These are phyloP conservation scores for Rhamnusium bicolor DNA, from an alignment of 2,888 invertebrate species.

Conservation along the genomic window DNA sequence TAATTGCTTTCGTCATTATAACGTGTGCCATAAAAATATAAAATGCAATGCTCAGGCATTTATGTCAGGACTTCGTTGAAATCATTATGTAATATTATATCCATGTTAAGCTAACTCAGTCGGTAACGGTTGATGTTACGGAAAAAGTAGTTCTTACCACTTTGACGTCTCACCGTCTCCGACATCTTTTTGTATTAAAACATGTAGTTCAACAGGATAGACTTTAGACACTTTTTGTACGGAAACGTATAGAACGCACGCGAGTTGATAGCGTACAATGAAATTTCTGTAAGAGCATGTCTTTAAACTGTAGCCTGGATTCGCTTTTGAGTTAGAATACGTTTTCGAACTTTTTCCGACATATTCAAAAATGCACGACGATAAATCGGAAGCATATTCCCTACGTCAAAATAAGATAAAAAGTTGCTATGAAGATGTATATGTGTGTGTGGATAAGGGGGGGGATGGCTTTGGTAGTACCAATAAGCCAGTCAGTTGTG, in stretches of 20 bases:
- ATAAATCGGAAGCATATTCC: too few species aligned
- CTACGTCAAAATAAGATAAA: too few species aligned
- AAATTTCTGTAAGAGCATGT: too few species aligned
- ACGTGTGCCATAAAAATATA: conserved; percentile 23
- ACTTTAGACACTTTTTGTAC: neutral
- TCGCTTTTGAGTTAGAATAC: too few species aligned
- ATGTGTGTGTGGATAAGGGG: too few species aligned
- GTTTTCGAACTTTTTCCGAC: too few species aligned
- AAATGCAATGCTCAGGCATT: conserved; percentile 7
- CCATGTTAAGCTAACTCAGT: conserved; percentile 43
- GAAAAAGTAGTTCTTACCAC: conserved; percentile 38
- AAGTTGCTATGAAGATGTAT: too few species aligned
- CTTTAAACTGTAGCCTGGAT: too few species aligned
- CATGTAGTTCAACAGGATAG: conserved; percentile 27
- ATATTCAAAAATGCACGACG: too few species aligned
- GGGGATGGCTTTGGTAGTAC: too few species aligned
- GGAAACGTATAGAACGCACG: neutral
- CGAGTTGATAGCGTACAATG: neutral
- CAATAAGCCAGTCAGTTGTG: too few species aligned
- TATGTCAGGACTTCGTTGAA: conserved; percentile 45
- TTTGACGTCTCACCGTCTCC: conserved; percentile 31
- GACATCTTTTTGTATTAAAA: conserved; percentile 35
- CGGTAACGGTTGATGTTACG: conserved; percentile 38
- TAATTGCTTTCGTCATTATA: conserved; percentile 9
- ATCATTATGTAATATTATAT: conserved; percentile 53